Base-by-base conservation (phyloP, 2,113 vertebrate genomes). In the Gallinago media region DNA sequence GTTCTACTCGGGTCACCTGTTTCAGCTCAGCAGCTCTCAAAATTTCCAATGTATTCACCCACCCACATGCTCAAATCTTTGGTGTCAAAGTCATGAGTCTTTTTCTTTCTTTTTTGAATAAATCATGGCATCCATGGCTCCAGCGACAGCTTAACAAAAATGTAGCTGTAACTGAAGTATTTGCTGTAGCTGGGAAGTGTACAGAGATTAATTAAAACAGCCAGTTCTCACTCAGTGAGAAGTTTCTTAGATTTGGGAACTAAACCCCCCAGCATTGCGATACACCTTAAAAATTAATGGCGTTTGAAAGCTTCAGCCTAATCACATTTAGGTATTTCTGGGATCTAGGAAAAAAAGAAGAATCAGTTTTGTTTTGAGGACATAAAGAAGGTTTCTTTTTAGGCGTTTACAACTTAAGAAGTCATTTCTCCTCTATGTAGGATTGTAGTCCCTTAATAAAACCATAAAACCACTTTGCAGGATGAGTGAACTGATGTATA, bases 1-100 rank as follows among this genome's bases (percentile, higher is more conserved):
- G 42, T 59, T 92, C 55, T 71, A 20, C 75, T 76, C 34, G 38
- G 85, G 88, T 96, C 85, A 67, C 94, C 77, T 86, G 85, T 36
- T 96, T 88, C 74, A 96, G 61, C 88, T 96, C 68, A 88, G 52
- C 72, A 80, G 47, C 75, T 83, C 79, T 85, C 85, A 92, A 15
- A 54, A 83, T 88, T 93, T 77, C 85, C 75, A 71, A 12, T 77
- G 26, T 67, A 52, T 94, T 83, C 86, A 68, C 59, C 62, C 82
- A 92, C 93, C 85, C 68, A 92, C 95, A 32, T 44, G 54, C 46
- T 77, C 62, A 88, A 22, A 90, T 94, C 78, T 82, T 6, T 2
- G 93, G 78, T 83, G 82, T 86, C 82, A 62, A 34, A 91, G 81
- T 76, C 89, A 91, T 47, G 87, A 91, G 84, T n/a, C 6, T 36